Percentiles rank a stretch among this genome's conserved stretches.
These are phyloP conservation scores for Subacronicta megacephala DNA, from an alignment of 2,888 invertebrate species.

Conservation along the genomic window DNA sequence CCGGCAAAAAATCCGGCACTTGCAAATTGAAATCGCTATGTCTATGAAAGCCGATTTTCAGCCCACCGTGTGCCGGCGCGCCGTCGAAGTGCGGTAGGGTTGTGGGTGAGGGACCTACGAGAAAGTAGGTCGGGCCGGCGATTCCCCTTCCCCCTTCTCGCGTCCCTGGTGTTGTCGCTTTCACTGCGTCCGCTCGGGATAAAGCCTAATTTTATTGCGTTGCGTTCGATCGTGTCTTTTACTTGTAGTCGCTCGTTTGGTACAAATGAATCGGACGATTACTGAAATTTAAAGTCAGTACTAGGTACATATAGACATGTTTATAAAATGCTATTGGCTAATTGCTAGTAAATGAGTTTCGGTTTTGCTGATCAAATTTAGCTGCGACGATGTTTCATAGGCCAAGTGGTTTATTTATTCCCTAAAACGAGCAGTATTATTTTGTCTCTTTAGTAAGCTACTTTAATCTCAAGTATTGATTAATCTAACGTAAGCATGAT, in stretches of 20 bases:
- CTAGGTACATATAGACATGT: too few species aligned
- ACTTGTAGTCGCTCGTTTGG: slow-evolving; percentile 66
- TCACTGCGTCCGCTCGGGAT: slow-evolving; percentile 79
- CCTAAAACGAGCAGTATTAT: not conserved
- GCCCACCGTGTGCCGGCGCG: too few species aligned
- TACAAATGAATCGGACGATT: slow-evolving; percentile 66
- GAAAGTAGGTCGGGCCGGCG: slow-evolving; percentile 80
- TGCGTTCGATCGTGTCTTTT: slow-evolving; percentile 78
- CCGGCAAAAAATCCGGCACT: too few species aligned
- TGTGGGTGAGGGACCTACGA: slow-evolving; percentile 67
- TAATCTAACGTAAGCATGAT: not conserved
- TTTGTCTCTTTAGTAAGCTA: too few species aligned
- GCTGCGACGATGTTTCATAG: too few species aligned
- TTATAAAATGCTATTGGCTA: slow-evolving; percentile 16
- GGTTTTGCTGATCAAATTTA: too few species aligned
- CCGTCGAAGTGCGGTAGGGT: slow-evolving; percentile 62
- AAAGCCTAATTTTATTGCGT: slow-evolving; percentile 86
- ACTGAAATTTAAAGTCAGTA: too few species aligned
- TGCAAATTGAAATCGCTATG: too few species aligned
- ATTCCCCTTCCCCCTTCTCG: slow-evolving; percentile 54
- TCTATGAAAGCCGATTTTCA: too few species aligned
- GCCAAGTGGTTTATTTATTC: too few species aligned
- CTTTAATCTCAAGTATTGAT: too few species aligned
- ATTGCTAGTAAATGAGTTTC: slow-evolving; percentile 8
- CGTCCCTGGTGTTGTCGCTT: slow-evolving; percentile 75